Evolutionary conservation across 2,888 invertebrate genomes (phyloP).

Genomic region (Hydroisotoma schaefferi): DNA sequence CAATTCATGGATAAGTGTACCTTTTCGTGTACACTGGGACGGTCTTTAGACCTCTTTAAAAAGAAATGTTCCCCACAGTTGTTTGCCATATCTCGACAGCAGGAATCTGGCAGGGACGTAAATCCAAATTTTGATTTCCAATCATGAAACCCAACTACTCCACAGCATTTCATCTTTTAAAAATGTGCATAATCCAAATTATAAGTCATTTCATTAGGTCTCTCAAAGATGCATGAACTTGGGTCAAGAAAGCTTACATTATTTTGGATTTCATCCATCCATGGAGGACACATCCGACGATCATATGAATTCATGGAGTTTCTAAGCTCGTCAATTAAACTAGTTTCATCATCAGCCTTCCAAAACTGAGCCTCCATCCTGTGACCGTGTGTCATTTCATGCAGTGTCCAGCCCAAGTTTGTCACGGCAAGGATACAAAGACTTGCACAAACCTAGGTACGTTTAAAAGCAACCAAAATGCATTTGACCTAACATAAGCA

Average conservation of each 20-base stretch:
- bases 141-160: background rate
- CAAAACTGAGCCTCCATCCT: background rate
- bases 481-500: no score
- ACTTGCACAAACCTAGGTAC: background rate
- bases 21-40: background rate
- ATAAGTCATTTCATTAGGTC: no score
- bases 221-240: background rate
- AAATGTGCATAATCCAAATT: background rate
- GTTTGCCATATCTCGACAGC: background rate
- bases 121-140: background rate
- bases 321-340: background rate
- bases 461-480: no score
- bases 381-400: constrained; percentile 1
- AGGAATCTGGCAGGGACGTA: background rate
- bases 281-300: background rate
- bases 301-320: background rate
- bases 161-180: background rate
- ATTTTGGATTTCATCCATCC: background rate
- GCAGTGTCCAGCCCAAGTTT: background rate
- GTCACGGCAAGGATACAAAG: background rate
- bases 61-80: background rate
- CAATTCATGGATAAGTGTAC: background rate
- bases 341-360: background rate
- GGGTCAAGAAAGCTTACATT: background rate
- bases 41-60: background rate